Evolutionary conservation across 1,140 invertebrate genomes (phyloP), one percentile per base, ranked within the genome.

Genomic region (Procambarus virginalis): DNA sequence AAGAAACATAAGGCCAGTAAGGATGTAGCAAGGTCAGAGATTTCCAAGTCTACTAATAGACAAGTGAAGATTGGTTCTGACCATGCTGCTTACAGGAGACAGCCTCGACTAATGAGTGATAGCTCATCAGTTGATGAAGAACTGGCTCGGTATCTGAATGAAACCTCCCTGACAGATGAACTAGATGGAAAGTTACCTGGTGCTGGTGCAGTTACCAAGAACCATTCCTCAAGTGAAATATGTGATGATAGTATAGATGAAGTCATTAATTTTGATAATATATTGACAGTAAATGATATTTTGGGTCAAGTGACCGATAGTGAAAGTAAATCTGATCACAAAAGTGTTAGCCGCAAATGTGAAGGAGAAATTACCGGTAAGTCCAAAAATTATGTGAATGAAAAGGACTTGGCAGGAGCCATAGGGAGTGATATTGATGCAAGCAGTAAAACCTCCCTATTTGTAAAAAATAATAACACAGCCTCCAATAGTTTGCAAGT

Each of bases 81-180:
- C 2, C 20, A 70, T 22, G 68, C 4, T 6, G 6, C 0, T 73
- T 4, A 8, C 20, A 73, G 46, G 9, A 81, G 51, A 20, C 51
- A 51, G 51, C 3, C 76, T 81, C 22, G 2, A 12, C 12, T 58
- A 22, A 20, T 34, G 3, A 77, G 58, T 64, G 10, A 60, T 60
- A 49, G 34, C 17, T 86, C 84, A 5, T 77, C 84, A 60, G 84
- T 68, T 75, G 83, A 84, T 78, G 84, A 78, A 78, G 76, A 86
- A 17, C 48, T 86, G n/a, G 75, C 75, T 60, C 48, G 45, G 8
- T 86, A 77, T 86, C 34, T 86, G 34, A 77, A 73, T 60, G 84
- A 86, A 60, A 73, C 76, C 14, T 55, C 84, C 20, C 20, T 86
- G 20, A n/a, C 10, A 6, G 49, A 60, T 78, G 51, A 86, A 17